Base-by-base conservation (phyloP, 2,797 vertebrate species). In the Rhynchotus rufescens region DNA sequence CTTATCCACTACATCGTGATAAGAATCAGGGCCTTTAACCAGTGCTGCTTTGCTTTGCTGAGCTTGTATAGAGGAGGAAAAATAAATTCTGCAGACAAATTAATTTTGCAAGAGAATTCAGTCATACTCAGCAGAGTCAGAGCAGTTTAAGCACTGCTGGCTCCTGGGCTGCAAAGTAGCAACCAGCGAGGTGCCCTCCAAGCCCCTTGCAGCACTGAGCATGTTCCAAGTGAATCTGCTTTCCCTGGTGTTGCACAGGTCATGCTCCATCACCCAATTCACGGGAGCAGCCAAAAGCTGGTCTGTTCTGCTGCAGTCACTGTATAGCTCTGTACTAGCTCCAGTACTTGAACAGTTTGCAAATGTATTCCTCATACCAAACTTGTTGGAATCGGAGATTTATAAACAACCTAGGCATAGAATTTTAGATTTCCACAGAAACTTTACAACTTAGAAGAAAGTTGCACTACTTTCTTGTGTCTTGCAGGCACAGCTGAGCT, bases 401-500 rank as follows among this genome's bases (percentile, higher is more conserved):
- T 57, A 62, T n/a, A 77, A 84, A 49, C 44, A 94, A 61, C 16
- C 28, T 49, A 22, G 6, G 69, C 45, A 45, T 83, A 64, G 17
- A 21, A 20, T 0, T n/a, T 88, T 76, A 68, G 15, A 26, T 45
- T 82, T 82, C 75, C 64, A 64, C 3, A 73, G 34, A 65, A 56
- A 45, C 76, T 65, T 52, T 54, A 74, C 34, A 74, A 52, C 6
- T 40, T 64, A 42, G 71, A 76, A 4, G 8, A 32, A 52, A 8
- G 40, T 52, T 84, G 30, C 45, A 65, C 25, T 73, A 49, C 28
- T 65, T 68, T 40, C 64, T 52, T 36, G 36, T 89, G 28, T 59
- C 40, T 84, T 77, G 28, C 36, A 98, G 97, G 47, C 90, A 97
- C 87, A 7, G 82, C 84, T 85, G 85, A 88, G 87, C 94, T 34